phyloP scores from a whole-genome alignment of 2,888 invertebrate genomes.

The Dynastes grantii region DNA sequence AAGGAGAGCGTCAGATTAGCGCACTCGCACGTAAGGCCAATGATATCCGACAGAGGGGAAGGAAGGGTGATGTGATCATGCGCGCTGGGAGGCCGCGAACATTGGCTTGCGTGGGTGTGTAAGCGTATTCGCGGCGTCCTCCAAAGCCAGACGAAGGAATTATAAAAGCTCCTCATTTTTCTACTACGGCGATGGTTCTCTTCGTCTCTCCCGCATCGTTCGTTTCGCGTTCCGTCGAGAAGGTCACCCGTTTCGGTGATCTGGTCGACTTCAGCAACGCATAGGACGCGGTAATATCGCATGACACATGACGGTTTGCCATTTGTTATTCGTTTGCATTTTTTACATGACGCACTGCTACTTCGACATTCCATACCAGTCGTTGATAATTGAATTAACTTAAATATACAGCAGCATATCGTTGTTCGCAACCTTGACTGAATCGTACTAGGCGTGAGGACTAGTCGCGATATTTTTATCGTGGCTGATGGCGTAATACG shows the following conservation, averaged over 20 bases:
- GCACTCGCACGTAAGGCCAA: slow-evolving; percentile 60
- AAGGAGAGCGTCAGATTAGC: slow-evolving; percentile 54
- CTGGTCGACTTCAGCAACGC: not conserved
- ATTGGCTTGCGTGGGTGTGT: slow-evolving; percentile 53
- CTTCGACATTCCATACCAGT: too few relatives aligned
- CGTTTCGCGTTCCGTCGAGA: not conserved
- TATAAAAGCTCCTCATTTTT: not conserved
- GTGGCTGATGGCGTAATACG: too few relatives aligned
- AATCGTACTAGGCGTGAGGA: too few relatives aligned
- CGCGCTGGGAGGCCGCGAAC: slow-evolving; percentile 53
- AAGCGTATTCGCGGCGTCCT: slow-evolving; percentile 31
- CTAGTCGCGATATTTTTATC: too few relatives aligned
- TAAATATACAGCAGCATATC: too few relatives aligned
- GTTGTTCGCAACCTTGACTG: too few relatives aligned
- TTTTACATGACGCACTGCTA: not conserved
- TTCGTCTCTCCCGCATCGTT: not conserved
- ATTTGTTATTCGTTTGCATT: not conserved
- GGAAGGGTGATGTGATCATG: slow-evolving; percentile 52
- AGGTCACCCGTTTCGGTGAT: slow-evolving; percentile 30
- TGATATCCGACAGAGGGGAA: slow-evolving; percentile 58
- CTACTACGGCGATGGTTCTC: not conserved
- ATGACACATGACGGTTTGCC: slow-evolving; percentile 3
- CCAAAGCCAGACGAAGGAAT: slow-evolving; percentile 30
- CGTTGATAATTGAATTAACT: too few relatives aligned
- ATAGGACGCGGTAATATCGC: slow-evolving; percentile 1